Conservation (phyloP, 2,113 vertebrate species). For the Hucho hucho region DNA sequence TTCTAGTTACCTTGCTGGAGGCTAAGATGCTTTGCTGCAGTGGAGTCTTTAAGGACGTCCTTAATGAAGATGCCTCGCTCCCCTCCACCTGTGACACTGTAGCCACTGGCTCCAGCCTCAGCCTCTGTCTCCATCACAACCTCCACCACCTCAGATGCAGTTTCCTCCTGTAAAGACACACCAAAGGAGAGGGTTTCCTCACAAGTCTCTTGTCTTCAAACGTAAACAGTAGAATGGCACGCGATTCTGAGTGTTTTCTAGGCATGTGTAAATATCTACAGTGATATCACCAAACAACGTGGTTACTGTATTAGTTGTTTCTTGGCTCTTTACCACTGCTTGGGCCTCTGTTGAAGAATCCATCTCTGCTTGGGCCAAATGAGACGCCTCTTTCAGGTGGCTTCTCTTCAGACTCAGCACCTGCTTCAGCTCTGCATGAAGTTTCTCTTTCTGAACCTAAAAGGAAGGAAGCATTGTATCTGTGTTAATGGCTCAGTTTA, state of each 20-base stretch:
- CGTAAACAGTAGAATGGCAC: too few species aligned
- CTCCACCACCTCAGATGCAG: constrained; percentile 76
- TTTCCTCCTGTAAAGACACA: constrained; percentile 42
- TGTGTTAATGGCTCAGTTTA: not conserved
- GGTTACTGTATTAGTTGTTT: not conserved
- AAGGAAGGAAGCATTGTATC: constrained; percentile 2
- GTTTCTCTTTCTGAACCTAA: constrained; percentile 83
- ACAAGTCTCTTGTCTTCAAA: constrained; percentile 5
- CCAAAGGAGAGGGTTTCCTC: constrained; percentile 31
- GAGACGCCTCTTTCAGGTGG: constrained; percentile 56
- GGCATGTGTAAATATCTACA: too few species aligned
- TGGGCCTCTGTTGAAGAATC: constrained; percentile 54
- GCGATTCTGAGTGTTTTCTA: too few species aligned
- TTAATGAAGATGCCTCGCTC: constrained; percentile 83
- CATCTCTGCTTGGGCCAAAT: constrained; percentile 63
- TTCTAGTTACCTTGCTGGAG: constrained; percentile 80
- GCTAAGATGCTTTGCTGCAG: constrained; percentile 81
- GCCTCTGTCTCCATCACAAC: constrained; percentile 87
- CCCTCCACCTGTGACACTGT: constrained; percentile 85
- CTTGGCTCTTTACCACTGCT: constrained; percentile 59
- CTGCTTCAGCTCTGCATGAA: constrained; percentile 85
- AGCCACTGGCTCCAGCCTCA: constrained; percentile 81
- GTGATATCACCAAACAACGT: too few species aligned
- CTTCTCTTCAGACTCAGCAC: constrained; percentile 80
- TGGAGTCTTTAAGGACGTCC: constrained; percentile 84